These are phyloP conservation scores for Sycobia sp. DNA, from an alignment of 1,140 invertebrate genomes.

Conservation along the genomic window DNA sequence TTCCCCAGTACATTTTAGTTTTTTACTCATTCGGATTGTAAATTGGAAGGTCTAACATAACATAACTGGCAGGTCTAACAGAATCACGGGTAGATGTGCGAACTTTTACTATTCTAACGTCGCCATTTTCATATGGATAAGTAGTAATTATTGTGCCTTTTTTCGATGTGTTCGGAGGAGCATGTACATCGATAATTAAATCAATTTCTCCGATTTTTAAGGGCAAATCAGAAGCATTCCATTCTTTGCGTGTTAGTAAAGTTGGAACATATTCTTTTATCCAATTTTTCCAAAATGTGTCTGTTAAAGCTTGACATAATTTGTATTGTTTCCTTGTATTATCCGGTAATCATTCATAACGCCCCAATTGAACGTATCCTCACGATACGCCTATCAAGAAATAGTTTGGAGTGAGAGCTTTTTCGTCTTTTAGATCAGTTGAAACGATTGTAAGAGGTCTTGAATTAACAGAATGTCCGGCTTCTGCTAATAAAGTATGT, in stretches of 20 bases:
- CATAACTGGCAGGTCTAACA: no score
- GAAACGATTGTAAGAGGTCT: constrained; percentile 26
- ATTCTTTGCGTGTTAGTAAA: constrained; percentile 35
- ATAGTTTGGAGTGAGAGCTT: constrained; percentile 41
- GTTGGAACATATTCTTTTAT: constrained; percentile 37
- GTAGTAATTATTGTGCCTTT: neutral
- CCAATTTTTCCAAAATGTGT: constrained; percentile 42
- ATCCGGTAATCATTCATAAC: neutral
- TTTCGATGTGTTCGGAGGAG: neutral
- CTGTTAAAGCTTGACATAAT: constrained; percentile 25
- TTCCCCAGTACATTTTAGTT: no score
- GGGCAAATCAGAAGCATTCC: neutral
- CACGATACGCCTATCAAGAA: constrained; percentile 39
- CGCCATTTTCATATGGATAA: neutral
- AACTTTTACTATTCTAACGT: neutral
- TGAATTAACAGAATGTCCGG: constrained; percentile 7
- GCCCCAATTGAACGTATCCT: neutral
- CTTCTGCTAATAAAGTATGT: neutral
- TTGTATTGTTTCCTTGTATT: constrained; percentile 7
- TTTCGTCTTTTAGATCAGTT: constrained; percentile 25
- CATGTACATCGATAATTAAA: neutral
- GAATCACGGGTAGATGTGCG: neutral
- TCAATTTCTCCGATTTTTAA: neutral
- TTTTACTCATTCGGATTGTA: no score
- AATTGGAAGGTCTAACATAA: no score